phyloP scores from a whole-genome alignment of 2,888 invertebrate genomes.

The Drosophila diplacantha region DNA sequence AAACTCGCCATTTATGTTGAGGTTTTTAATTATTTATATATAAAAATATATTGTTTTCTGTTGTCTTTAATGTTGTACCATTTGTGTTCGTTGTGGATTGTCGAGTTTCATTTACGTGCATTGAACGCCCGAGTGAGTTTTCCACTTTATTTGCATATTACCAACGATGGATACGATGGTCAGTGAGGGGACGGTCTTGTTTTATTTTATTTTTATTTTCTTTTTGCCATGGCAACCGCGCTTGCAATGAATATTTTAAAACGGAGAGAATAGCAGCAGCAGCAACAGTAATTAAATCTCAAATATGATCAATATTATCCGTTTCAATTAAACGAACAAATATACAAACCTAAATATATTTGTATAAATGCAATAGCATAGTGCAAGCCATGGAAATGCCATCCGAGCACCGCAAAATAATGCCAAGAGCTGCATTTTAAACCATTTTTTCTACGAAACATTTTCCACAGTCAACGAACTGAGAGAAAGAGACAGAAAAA shows the following conservation, averaged over 20 bases:
- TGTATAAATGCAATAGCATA: neutral
- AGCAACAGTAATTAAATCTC: constrained; percentile 25
- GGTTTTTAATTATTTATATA: constrained; percentile 5
- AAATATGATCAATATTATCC: constrained; percentile 22
- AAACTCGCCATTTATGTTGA: constrained; percentile 1
- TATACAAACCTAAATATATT: neutral
- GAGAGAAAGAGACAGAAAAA: constrained; percentile 12
- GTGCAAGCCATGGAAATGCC: constrained; percentile 47
- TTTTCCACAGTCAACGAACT: constrained; percentile 52
- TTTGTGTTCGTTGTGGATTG: constrained; percentile 38
- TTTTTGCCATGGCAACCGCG: constrained; percentile 48
- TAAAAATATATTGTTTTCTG: neutral
- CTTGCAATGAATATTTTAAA: constrained; percentile 13
- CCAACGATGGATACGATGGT: neutral
- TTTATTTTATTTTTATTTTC: neutral
- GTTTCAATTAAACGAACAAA: constrained; percentile 10
- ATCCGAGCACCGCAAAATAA: constrained; percentile 42
- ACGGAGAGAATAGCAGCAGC: constrained; percentile 31
- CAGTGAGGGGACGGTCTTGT: constrained; percentile 9
- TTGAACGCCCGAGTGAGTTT: constrained; percentile 50
- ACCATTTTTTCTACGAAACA: constrained; percentile 29
- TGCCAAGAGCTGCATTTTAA: constrained; percentile 61
- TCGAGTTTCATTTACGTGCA: constrained; percentile 43
- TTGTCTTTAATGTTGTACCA: constrained; percentile 4
- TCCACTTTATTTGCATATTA: constrained; percentile 48